Evolutionary conservation across 2,888 invertebrate species (phyloP).

Genomic region (Carpatolechia fugitivella): DNA sequence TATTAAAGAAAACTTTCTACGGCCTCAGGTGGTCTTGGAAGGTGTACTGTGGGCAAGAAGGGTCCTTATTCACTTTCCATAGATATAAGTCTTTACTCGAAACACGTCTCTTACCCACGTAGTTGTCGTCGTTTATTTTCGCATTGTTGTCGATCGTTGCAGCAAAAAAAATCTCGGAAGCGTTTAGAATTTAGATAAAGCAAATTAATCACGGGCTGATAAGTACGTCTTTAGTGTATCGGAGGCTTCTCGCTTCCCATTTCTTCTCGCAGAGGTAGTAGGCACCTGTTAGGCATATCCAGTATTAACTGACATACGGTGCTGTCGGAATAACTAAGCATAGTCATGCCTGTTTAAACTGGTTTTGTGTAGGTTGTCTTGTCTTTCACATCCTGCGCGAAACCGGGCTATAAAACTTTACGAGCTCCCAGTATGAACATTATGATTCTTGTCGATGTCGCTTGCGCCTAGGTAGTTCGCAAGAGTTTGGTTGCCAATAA

Average conservation of each 20-base stretch:
- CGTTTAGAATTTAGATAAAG: conserved; percentile 60
- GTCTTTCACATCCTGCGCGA: conserved; percentile 47
- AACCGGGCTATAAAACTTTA: conserved; percentile 70
- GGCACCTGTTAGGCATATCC: too few relatives aligned
- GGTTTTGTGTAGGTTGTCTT: too few relatives aligned
- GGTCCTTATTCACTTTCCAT: too few relatives aligned
- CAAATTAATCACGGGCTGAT: conserved; percentile 71
- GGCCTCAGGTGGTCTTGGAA: too few relatives aligned
- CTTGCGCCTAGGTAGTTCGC: conserved; percentile 57
- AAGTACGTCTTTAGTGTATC: conserved; percentile 53
- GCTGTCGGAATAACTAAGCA: too few relatives aligned
- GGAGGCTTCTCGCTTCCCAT: too few relatives aligned
- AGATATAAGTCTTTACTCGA: too few relatives aligned
- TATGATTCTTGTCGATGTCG: conserved; percentile 65
- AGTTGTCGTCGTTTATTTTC: neutral
- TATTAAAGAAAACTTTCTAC: too few relatives aligned
- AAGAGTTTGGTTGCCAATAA: conserved; percentile 40
- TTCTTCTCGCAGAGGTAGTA: too few relatives aligned
- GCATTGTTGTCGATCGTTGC: neutral
- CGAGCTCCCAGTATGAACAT: conserved; percentile 65
- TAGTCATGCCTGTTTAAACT: too few relatives aligned
- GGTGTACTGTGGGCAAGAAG: too few relatives aligned
- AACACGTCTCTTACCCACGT: neutral
- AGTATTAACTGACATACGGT: too few relatives aligned
- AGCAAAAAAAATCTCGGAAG: conserved; percentile 29